Evolutionary conservation across 37 sponge, comb jelly and placozoan genomes (phyloP).

Genomic region (Lycopodina hypogea): DNA sequence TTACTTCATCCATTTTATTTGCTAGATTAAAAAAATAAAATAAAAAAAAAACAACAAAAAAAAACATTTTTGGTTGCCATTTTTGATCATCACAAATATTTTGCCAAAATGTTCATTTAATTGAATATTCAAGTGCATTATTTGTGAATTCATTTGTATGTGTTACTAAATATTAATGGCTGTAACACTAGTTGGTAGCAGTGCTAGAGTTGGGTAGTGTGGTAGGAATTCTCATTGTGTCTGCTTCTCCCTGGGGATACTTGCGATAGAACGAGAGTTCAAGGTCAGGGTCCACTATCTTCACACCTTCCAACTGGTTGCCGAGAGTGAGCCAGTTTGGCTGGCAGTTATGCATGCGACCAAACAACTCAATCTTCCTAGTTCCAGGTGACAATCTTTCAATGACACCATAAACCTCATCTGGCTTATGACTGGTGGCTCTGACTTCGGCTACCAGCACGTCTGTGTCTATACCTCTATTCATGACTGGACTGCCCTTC

Average conservation of each 20-base stretch:
- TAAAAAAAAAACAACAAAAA: too few relatives aligned
- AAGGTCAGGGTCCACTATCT: constrained; percentile 57
- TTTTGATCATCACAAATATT: too few relatives aligned
- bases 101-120: too few relatives aligned
- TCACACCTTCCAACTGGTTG: constrained; percentile 88
- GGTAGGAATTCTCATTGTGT: constrained; percentile 18
- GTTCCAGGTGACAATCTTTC: constrained; percentile 90
- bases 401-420: constrained; percentile 93
- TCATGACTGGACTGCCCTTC: constrained; percentile 78
- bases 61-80: too few relatives aligned
- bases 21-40: too few relatives aligned
- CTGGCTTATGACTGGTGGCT: constrained; percentile 93
- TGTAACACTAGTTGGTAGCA: too few relatives aligned
- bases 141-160: too few relatives aligned
- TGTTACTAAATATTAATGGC: too few relatives aligned
- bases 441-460: constrained; percentile 93
- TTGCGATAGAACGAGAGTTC: constrained; percentile 40
- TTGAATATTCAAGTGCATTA: too few relatives aligned
- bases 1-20: too few relatives aligned
- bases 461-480: constrained; percentile 87
- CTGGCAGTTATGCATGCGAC: constrained; percentile 90
- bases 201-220: too few relatives aligned
- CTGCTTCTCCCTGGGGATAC: constrained; percentile 69
- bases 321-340: constrained; percentile 97
- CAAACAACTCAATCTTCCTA: constrained; percentile 90